phyloP scores from a whole-genome alignment of 2,113 vertebrate genomes.

The Pelobates fuscus region DNA sequence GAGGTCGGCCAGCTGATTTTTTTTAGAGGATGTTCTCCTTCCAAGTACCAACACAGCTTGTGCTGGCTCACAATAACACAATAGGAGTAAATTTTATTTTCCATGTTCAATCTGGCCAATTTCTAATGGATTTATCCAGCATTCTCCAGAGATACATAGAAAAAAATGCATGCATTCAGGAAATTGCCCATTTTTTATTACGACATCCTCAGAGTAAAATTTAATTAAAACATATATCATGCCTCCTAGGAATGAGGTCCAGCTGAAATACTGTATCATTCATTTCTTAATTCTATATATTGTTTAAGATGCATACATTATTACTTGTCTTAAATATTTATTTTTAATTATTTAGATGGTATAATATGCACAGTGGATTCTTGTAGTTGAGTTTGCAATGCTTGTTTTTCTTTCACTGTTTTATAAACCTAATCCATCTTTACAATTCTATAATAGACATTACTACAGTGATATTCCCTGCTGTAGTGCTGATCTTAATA shows the following conservation, averaged over 20 bases:
- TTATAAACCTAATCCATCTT: too few relatives aligned
- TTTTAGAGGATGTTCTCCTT: slow-evolving; percentile 26
- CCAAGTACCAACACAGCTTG: slow-evolving; percentile 34
- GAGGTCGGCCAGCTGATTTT: slow-evolving; percentile 16
- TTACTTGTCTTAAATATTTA: not conserved
- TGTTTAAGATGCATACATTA: not conserved
- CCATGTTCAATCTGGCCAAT: slow-evolving; percentile 31
- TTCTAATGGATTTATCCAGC: slow-evolving; percentile 7
- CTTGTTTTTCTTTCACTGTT: too few relatives aligned
- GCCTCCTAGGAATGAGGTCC: not conserved
- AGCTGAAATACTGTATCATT: not conserved
- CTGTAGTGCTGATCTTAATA: too few relatives aligned
- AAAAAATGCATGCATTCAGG: not conserved
- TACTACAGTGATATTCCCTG: too few relatives aligned
- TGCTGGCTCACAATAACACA: slow-evolving; percentile 10
- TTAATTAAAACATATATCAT: slow-evolving; percentile 27
- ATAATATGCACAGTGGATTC: too few relatives aligned
- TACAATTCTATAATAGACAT: too few relatives aligned
- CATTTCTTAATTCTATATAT: not conserved
- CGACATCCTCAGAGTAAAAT: slow-evolving; percentile 1
- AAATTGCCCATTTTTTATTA: slow-evolving; percentile 16
- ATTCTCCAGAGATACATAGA: slow-evolving; percentile 5
- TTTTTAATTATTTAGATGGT: not conserved
- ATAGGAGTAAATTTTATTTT: slow-evolving; percentile 32
- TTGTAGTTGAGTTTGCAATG: too few relatives aligned